phyloP scores from a whole-genome alignment of 2,888 invertebrate genomes.

The Sesia apiformis region DNA sequence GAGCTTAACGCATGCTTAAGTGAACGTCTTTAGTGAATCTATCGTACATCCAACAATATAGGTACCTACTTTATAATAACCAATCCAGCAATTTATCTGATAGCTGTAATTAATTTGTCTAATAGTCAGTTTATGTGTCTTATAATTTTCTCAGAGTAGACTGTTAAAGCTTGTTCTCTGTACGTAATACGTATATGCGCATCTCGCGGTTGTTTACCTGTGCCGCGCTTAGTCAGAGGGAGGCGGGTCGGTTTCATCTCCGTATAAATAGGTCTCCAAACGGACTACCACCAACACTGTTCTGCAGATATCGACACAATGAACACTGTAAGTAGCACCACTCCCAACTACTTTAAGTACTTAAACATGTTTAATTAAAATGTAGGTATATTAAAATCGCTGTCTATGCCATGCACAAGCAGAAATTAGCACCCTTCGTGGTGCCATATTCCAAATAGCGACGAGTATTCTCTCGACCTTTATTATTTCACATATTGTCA shows the following conservation, averaged over 20 bases:
- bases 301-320: slow-evolving; percentile 34
- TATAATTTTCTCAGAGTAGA: background rate
- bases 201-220: slow-evolving; percentile 37
- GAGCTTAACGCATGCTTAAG: too few relatives aligned
- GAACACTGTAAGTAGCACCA: slow-evolving; percentile 47
- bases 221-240: slow-evolving; percentile 25
- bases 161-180: background rate
- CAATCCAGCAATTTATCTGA: too few relatives aligned
- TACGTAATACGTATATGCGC: background rate
- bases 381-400: background rate
- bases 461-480: too few relatives aligned
- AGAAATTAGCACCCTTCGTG: too few relatives aligned
- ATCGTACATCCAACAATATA: too few relatives aligned
- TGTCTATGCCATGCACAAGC: too few relatives aligned
- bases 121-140: background rate
- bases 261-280: slow-evolving; percentile 40
- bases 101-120: too few relatives aligned
- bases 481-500: too few relatives aligned
- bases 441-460: too few relatives aligned
- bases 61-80: too few relatives aligned
- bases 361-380: background rate
- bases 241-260: slow-evolving; percentile 6
- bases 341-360: background rate
- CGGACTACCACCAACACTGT: slow-evolving; percentile 21
- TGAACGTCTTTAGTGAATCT: too few relatives aligned